A percentile compares a stretch with the other conserved stretches of the same genome.
Evolutionary conservation across 2,888 invertebrate genomes (phyloP).

Genomic region (Caenorhabditis plicata): DNA sequence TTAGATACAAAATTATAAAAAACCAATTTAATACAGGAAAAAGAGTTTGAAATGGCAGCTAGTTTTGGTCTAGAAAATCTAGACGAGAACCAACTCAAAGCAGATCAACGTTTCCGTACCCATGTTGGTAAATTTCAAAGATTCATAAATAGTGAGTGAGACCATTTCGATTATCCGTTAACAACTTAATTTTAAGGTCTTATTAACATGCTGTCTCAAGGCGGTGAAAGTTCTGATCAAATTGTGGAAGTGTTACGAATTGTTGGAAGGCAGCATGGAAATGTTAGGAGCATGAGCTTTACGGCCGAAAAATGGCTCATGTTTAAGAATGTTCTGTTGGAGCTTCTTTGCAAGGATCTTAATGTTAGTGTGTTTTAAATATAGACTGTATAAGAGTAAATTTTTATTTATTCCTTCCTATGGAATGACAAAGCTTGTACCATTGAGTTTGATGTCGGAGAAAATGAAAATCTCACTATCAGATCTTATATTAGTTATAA

Average conservation of each 20-base stretch:
- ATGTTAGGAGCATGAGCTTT: slow-evolving; percentile 59
- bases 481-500: too few relatives aligned
- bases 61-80: slow-evolving; percentile 55
- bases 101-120: slow-evolving; percentile 48
- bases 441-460: too few relatives aligned
- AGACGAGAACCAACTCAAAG: slow-evolving; percentile 49
- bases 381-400: too few relatives aligned
- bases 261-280: slow-evolving; percentile 59
- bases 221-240: slow-evolving; percentile 36
- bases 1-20: neutral
- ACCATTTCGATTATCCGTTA: too few relatives aligned
- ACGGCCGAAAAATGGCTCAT: slow-evolving; percentile 62
- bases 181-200: slow-evolving; percentile 22
- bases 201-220: slow-evolving; percentile 57
- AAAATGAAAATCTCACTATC: too few relatives aligned
- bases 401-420: too few relatives aligned
- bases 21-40: slow-evolving; percentile 29
- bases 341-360: slow-evolving; percentile 47
- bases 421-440: too few relatives aligned
- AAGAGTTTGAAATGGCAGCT: slow-evolving; percentile 55
- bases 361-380: slow-evolving; percentile 16
- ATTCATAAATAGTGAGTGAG: slow-evolving; percentile 44
- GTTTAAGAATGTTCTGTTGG: slow-evolving; percentile 56
- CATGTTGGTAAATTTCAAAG: slow-evolving; percentile 60
- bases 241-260: slow-evolving; percentile 50